These are phyloP conservation scores for Microcebus griseorufus DNA, from an alignment of 2,113 vertebrate species.

Conservation along the genomic window DNA sequence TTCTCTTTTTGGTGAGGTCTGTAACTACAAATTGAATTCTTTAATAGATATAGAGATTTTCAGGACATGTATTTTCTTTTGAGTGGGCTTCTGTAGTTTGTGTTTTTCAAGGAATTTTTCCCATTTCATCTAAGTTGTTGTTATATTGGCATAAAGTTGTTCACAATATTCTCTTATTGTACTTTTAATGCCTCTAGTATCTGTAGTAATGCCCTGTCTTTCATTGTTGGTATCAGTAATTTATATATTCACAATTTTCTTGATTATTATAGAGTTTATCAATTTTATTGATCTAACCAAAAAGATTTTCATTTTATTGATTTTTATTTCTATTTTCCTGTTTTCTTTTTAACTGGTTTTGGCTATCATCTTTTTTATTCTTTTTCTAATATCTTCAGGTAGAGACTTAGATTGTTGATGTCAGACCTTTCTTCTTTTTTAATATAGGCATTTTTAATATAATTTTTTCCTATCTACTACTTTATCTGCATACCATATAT, in stretches of 20 bases:
- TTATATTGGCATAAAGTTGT: background rate
- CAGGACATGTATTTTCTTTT: background rate
- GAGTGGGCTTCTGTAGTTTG: background rate
- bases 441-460: background rate
- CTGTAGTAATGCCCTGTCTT: background rate
- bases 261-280: conserved; percentile 19
- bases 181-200: background rate
- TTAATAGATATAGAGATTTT: background rate
- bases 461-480: background rate
- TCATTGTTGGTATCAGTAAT: background rate
- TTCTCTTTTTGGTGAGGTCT: conserved; percentile 11
- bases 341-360: conserved; percentile 35
- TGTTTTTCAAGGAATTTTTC: background rate
- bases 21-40: background rate
- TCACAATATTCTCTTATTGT: background rate
- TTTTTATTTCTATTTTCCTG: background rate
- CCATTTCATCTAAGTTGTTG: background rate
- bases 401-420: background rate
- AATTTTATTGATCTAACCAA: background rate
- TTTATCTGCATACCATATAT: background rate
- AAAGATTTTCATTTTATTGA: background rate
- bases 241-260: background rate
- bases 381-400: background rate
- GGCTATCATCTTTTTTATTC: background rate
- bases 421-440: background rate